A percentile compares a stretch with the other conserved stretches of the same genome.
Conservation (phyloP, 2,113 vertebrate genomes). For the Cyphomyrus plagiostoma region DNA sequence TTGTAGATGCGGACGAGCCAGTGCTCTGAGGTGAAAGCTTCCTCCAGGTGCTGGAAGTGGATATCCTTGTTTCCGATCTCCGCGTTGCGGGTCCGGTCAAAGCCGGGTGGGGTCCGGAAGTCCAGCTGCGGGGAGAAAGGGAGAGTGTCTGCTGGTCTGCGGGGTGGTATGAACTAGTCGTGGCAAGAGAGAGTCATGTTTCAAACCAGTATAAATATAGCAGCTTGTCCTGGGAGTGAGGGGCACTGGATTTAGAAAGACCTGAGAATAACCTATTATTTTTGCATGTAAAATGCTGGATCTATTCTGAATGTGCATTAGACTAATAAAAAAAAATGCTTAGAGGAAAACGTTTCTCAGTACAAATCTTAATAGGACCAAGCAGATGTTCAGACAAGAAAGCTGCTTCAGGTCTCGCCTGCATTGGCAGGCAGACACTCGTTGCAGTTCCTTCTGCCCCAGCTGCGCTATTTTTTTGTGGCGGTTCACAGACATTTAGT, state of each 20-base stretch:
- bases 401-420: neutral
- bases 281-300: neutral
- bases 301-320: neutral
- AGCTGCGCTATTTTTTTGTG: neutral
- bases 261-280: neutral
- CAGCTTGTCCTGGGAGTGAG: neutral
- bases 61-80: constrained; percentile 99
- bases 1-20: constrained; percentile 98
- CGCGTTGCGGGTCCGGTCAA: constrained; percentile 92
- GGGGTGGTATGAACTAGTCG: neutral
- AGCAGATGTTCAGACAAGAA: neutral
- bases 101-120: constrained; percentile 92
- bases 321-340: neutral
- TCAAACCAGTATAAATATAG: neutral
- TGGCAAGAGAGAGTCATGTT: neutral
- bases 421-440: neutral
- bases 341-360: neutral
- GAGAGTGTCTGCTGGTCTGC: neutral
- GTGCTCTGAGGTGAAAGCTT: constrained; percentile 95
- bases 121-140: constrained; percentile 71
- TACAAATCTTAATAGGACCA: neutral
- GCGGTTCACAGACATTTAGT: neutral
- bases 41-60: constrained; percentile 90
- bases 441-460: neutral
- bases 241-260: neutral